Evolutionary conservation across 2,888 invertebrate genomes (phyloP).

Genomic region (Plebejus melissa): DNA sequence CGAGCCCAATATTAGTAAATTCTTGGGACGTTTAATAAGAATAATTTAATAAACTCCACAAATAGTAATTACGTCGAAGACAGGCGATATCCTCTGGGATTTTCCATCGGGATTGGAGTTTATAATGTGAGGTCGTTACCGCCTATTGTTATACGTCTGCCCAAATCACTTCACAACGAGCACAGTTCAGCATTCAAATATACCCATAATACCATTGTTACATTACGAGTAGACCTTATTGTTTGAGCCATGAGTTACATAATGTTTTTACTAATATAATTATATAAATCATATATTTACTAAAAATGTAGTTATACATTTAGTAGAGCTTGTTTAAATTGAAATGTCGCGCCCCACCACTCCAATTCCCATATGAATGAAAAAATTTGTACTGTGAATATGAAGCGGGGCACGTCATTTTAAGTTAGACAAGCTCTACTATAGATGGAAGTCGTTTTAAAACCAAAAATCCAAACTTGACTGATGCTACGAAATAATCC

Average conservation of each 20-base stretch:
- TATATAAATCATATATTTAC: no score
- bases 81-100: constrained; percentile 20
- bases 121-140: constrained; percentile 37
- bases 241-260: neutral
- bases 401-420: no score
- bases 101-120: constrained; percentile 31
- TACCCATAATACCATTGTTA: neutral
- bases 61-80: constrained; percentile 22
- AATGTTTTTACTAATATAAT: neutral
- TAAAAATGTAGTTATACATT: no score
- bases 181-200: constrained; percentile 28
- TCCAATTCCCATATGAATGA: no score
- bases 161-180: constrained; percentile 35
- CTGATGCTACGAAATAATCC: no score
- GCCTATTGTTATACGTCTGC: constrained; percentile 38
- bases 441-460: no score
- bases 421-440: no score
- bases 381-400: no score
- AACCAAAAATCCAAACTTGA: no score
- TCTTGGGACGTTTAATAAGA: constrained; percentile 9
- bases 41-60: constrained; percentile 24
- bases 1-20: neutral
- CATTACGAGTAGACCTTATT: neutral
- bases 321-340: no score
- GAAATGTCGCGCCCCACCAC: no score